Evolutionary conservation across 2,888 invertebrate species (phyloP), one percentile per base, ranked within the genome.

Genomic region (Archips crataeganus): DNA sequence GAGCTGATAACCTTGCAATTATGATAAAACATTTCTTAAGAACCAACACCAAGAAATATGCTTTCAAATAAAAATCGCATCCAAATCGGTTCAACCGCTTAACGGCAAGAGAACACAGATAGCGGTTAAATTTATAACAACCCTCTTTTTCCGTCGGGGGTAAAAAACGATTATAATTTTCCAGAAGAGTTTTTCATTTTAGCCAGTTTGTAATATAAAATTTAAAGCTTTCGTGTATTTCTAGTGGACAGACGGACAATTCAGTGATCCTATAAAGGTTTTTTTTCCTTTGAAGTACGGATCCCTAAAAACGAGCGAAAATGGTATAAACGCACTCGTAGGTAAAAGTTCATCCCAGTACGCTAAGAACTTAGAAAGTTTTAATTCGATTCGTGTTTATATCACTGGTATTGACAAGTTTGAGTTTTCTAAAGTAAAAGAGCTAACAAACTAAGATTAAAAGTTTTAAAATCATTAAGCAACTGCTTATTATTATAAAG

Each of bases 341-440:
- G 5, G 45, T 45, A 45, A 45, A 45, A 45, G 45, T 45, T 49
- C 49, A 2, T 49, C 0, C 49, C 49, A 49, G 57, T 32, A 32
- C 32, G 36, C 36, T 36, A 8, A 60, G 60, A 60, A 60, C 60
- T 60, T 6, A 60, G 36, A 60, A 60, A 60, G 60, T 60, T 60
- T 60, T 60, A 36, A 34, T 60, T 36, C 36, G 8, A 2, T 60
- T 60, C 36, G 57, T 32, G 57, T 32, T 36, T 34, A 34, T 5
- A 36, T 36, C 60, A 13, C n/a, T 36, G 60, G 36, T 36, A 60
- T 60, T 36, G 60, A 60, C 60, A 60, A 11, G 59, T 59, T 34
- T 1, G 34, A 34, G 36, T 36, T n/a, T 60, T 8, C 11, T 34
- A 59, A 60, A 60, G 23, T 60, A 60, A 39, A 5, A 39, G 39